Base-by-base conservation (phyloP, 1,140 invertebrate genomes). In the Elysia chlorotica region DNA sequence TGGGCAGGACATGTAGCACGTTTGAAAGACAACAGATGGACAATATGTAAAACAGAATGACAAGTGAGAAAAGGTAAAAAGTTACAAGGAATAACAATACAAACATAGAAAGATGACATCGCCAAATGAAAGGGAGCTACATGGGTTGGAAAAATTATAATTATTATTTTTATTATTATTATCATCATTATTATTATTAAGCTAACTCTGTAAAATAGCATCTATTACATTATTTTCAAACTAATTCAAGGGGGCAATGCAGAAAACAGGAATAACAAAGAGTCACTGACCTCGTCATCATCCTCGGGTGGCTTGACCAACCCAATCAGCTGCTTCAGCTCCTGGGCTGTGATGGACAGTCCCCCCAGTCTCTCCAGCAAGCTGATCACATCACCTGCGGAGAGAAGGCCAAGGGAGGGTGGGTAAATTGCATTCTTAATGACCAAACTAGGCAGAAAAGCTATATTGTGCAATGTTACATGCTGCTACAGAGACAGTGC, bases 311-410 rank as follows among this genome's bases (percentile, higher is more conserved):
- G 72, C 78, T 84, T 82, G 5, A 90, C 78, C 6, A 89, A 79
- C 41, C 85, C 81, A 65, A 89, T 89, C 61, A 90, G 78, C 36
- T 89, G 86, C 82, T 91, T 92, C 1, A 92, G 81, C 80, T 92
- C 91, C 25, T 81, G 81, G 0, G 90, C 86, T 25, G 88, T 88
- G 65, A 92, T 89, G 57, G 91, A 91, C 54, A 90, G 84, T 59
- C 88, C 89, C 54, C 90, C 90, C 23, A 92, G 82, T 74, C 86
- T 86, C 83, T 92, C 90, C 37, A 91, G 83, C 17, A 92, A 76
- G 73, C 88, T 87, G 56, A 92, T 89, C 33, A 91, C 79, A 76
- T 90, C 88, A 69, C 88, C 87, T 74, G 87, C 21, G 23, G 25
- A 30, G 37, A 54, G 10, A 68, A 36, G 2, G 3, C 2, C 21